Base-by-base conservation (phyloP, 2,888 invertebrate species). In the Sabatieria punctata region DNA sequence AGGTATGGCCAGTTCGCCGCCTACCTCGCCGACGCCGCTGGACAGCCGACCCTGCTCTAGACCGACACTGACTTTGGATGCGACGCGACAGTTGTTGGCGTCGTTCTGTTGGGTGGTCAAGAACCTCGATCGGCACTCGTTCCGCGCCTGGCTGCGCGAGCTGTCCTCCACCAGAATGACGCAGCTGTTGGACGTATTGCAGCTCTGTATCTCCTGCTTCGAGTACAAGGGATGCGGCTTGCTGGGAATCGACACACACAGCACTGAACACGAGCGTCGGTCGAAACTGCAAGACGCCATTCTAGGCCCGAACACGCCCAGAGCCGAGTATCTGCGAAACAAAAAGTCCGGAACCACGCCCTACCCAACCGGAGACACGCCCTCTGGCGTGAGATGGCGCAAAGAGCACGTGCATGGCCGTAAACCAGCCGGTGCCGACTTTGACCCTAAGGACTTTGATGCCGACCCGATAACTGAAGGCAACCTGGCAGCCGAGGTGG, bases 261-360 rank as follows among this genome's bases (percentile, higher is more conserved):
- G 41, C n/a, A n/a, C n/a, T 33, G 15, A 33, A n/a, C n/a, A n/a
- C n/a, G n/a, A n/a, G n/a, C n/a, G n/a, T n/a, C n/a, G n/a, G n/a
- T n/a, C n/a, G n/a, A n/a, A 82, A 52, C 66, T 91, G 45, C 89
- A 89, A 62, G 89, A 91, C 61, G 84, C 86, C 41, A 89, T 91
- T 49, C 71, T 89, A 43, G 89, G 89, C 0, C 83, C 85, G 51
- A 83, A 84, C 1, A 86, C 85, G 18, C 89, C 89, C 1, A 75
- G 89, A 15, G 82, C 80, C 56, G 89, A 91, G 71, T 79, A 89
- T 73, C 85, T 85, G 65, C 77, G 46, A 15, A 11, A 13, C 13
- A 13, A 41, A 23, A 46, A 46, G 36, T 41, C 41, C 3, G n/a
- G 37, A n/a, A n/a, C n/a, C n/a, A n/a, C n/a, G n/a, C n/a, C n/a